Percentiles rank a stretch among this genome's conserved stretches.
These are phyloP conservation scores for Auanema sp. DNA, from an alignment of 2,888 invertebrate genomes.

Conservation along the genomic window DNA sequence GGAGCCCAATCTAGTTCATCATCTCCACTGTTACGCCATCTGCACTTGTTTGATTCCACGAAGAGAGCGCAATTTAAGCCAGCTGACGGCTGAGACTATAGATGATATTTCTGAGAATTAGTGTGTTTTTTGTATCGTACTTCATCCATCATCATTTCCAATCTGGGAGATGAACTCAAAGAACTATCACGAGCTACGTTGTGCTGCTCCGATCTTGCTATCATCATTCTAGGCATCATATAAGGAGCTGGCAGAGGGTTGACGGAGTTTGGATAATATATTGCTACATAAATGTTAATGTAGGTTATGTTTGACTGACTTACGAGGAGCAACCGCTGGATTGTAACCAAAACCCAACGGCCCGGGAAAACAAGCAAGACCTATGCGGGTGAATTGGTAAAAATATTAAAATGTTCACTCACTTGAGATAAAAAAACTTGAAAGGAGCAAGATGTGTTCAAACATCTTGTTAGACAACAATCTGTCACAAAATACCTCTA, in stretches of 20 bases:
- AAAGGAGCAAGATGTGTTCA: too few relatives aligned
- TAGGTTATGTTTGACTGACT: conserved; percentile 13
- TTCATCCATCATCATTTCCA: too few relatives aligned
- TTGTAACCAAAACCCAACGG: conserved; percentile 36
- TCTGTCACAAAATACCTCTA: background rate
- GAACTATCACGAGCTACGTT: too few relatives aligned
- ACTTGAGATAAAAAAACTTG: too few relatives aligned
- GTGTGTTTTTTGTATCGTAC: background rate
- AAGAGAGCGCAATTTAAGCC: conserved; percentile 40
- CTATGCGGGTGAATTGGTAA: conserved; percentile 2
- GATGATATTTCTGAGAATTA: background rate
- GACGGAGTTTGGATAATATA: too few relatives aligned
- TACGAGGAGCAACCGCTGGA: conserved; percentile 21
- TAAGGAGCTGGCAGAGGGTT: too few relatives aligned
- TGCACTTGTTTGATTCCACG: conserved; percentile 31
- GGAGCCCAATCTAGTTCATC: conserved; percentile 52
- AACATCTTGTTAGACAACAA: too few relatives aligned
- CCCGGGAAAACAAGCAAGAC: conserved; percentile 31
- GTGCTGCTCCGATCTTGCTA: too few relatives aligned
- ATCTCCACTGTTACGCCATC: conserved; percentile 51
- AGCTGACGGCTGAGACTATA: conserved; percentile 16
- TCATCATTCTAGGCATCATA: too few relatives aligned
- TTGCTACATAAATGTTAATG: background rate
- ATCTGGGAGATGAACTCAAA: too few relatives aligned
- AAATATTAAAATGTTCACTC: too few relatives aligned